A percentile compares a stretch with the other conserved stretches of the same genome.
Evolutionary conservation across 2,113 vertebrate species (phyloP).

Genomic region (Capreolus pygargus): DNA sequence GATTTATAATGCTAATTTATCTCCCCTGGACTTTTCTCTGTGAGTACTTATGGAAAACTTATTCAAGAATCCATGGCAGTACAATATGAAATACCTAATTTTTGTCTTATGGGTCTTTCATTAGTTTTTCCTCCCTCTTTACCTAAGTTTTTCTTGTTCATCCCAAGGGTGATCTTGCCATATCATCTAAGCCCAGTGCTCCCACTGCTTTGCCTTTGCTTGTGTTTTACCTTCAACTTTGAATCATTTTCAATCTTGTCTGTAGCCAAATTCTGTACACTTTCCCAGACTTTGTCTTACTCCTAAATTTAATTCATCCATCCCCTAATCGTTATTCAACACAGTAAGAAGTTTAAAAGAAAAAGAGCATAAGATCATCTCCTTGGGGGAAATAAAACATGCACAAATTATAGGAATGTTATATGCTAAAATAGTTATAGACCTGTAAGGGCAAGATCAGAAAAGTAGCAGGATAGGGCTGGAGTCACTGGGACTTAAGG

Average conservation of each 20-base stretch:
- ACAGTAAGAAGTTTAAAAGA: neutral
- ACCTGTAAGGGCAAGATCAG: neutral
- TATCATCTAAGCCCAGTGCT: neutral
- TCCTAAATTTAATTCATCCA: constrained; percentile 4
- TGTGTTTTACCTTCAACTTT: neutral
- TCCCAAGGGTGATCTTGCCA: neutral
- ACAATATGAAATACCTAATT: neutral
- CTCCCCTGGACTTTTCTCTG: neutral
- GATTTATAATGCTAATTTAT: neutral
- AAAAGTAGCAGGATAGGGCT: neutral
- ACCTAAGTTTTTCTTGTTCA: neutral
- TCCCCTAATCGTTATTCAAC: neutral
- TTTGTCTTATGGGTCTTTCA: neutral
- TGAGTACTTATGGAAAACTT: neutral
- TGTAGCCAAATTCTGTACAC: neutral
- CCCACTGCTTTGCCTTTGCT: neutral
- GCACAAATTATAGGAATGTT: neutral
- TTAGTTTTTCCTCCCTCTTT: neutral
- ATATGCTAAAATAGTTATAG: neutral
- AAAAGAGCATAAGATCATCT: neutral
- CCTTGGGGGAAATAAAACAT: neutral
- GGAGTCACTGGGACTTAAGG: neutral
- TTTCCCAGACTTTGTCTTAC: neutral
- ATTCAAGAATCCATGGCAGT: neutral
- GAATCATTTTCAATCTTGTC: neutral